These are phyloP conservation scores for Alosa alosa DNA, from an alignment of 2,113 vertebrate species.

Conservation along the genomic window DNA sequence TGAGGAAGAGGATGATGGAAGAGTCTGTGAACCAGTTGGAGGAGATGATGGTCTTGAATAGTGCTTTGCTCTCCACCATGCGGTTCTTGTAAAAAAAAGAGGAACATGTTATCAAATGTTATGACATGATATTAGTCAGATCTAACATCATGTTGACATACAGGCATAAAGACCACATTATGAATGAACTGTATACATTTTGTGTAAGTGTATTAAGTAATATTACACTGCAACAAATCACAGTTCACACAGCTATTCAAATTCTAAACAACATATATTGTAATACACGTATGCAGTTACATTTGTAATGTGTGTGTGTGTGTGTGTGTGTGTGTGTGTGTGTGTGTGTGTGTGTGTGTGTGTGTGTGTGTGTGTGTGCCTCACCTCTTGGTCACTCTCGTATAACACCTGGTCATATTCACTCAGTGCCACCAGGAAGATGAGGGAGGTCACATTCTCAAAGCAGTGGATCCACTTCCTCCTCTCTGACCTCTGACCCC, in stretches of 20 bases:
- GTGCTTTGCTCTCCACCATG: conserved; percentile 82
- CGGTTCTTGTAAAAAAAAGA: conserved; percentile 72
- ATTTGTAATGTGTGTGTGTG: not conserved
- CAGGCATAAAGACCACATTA: not conserved
- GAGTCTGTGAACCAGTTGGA: conserved; percentile 81
- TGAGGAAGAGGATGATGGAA: conserved; percentile 86
- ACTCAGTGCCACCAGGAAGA: conserved; percentile 83
- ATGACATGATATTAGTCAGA: not conserved
- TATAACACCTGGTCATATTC: conserved; percentile 87
- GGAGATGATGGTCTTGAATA: conserved; percentile 82
- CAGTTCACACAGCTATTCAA: no score
- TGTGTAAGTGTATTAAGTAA: no score
- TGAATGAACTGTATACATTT: no score
- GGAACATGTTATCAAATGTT: no score
- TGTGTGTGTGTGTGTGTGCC: conserved; percentile 15
- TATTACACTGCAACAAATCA: no score
- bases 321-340: not conserved
- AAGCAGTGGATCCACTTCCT: conserved; percentile 92
- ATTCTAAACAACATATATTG: no score
- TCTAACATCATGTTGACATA: not conserved
- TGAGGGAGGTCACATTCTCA: conserved; percentile 84
- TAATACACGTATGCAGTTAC: no score
- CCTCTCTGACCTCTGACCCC: conserved; percentile 85
- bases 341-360: no score
- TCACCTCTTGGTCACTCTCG: conserved; percentile 79